Base-by-base conservation (phyloP, 2,888 invertebrate genomes). In the Melipona beecheii region DNA sequence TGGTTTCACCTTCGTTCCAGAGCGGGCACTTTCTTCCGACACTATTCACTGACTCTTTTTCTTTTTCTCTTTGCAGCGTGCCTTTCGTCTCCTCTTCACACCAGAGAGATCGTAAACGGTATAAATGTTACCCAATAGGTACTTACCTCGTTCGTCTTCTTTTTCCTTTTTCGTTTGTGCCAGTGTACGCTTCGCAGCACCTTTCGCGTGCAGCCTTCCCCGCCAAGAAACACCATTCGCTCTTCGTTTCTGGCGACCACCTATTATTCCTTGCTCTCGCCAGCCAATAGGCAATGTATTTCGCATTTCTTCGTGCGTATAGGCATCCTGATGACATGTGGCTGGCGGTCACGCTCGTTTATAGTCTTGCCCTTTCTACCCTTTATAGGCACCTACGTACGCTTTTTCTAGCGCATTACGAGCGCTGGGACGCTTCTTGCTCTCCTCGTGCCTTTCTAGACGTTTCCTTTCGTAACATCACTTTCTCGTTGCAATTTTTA, bases 311-410 rank as follows among this genome's bases (percentile, higher is more conserved):
- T 64, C 56, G 52, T 62, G 60, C 43, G 56, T 72, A 52, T 76
- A 83, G 75, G 68, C 81, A 86, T n/a, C 81, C 87, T 89, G 89
- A 85, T 91, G 91, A 88, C 91, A 90, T 91, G 89, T 88, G 91
- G 90, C 87, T 81, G 79, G 90, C 84, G 91, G 86, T 90, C 85
- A 52, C 52, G 58, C 66, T 31, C 65, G 56, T 83, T 82, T 86
- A 83, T 64, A 68, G 66, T 75, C 50, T 31, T 73, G 49, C 13
- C 60, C n/a, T 64, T 56, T 54, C 62, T 64, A 71, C 64, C 50
- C 62, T 54, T 43, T 65, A n/a, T 6, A 43, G 65, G 36, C 56
- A 27, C 4, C 19, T 60, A 19, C 19, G 43, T 43, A 11, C 11
- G 64, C 27, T 43, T 68, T 70, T 31, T 27, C 54, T 72, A 36